A percentile compares a stretch with the other conserved stretches of the same genome.
Evolutionary conservation across 2,113 vertebrate genomes (phyloP).

Genomic region (Lophochroa leadbeateri): DNA sequence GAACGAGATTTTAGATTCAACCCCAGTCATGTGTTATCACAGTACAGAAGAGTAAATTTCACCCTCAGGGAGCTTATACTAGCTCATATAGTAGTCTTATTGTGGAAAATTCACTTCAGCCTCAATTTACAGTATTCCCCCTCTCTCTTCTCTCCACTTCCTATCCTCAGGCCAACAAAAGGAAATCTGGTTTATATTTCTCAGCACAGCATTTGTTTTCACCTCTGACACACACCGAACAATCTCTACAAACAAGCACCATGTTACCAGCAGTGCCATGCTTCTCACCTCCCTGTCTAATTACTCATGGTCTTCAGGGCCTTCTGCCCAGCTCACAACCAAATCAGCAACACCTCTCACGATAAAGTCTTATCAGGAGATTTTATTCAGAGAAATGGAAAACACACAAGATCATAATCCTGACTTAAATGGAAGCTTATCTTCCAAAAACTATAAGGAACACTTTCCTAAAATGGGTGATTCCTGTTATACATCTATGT

Average conservation of each 20-base stretch:
- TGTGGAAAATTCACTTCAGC: slow-evolving; percentile 45
- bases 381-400: slow-evolving; percentile 13
- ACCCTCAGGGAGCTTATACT: slow-evolving; percentile 7
- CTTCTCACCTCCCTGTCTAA: not conserved
- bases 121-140: slow-evolving; percentile 12
- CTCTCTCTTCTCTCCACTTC: slow-evolving; percentile 49
- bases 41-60: slow-evolving; percentile 27
- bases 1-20: slow-evolving; percentile 8
- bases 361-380: not conserved
- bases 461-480: not conserved
- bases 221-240: slow-evolving; percentile 33
- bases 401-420: not conserved
- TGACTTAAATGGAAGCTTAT: not conserved
- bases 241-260: not conserved
- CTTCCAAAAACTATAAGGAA: not conserved
- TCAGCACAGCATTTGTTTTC: slow-evolving; percentile 55
- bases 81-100: slow-evolving; percentile 4
- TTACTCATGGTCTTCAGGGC: not conserved
- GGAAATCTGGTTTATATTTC: slow-evolving; percentile 63
- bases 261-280: not conserved
- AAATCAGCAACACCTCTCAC: not conserved
- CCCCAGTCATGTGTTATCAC: not conserved
- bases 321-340: not conserved
- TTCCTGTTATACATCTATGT: not conserved
- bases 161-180: slow-evolving; percentile 26